A percentile compares a stretch with the other conserved stretches of the same genome.
phyloP scores from a whole-genome alignment of 2,888 invertebrate genomes.

The Cantharis rufa region DNA sequence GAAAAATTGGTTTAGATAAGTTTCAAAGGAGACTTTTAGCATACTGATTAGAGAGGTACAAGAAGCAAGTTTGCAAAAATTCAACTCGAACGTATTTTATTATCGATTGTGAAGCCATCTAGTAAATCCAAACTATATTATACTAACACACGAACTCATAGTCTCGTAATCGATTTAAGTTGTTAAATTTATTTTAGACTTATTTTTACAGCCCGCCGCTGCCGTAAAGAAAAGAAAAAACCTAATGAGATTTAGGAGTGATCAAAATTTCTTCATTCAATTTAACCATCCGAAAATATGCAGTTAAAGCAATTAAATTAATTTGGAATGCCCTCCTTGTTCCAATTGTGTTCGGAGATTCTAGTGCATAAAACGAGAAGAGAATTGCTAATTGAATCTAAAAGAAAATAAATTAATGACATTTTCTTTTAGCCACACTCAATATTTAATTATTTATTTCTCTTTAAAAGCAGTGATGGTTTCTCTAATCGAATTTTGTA shows the following conservation, averaged over 20 bases:
- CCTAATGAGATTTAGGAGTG: background rate
- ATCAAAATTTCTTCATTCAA: background rate
- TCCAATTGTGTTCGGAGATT: conserved; percentile 25
- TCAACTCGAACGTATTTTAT: background rate
- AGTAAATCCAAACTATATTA: background rate
- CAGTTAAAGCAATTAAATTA: conserved; percentile 24
- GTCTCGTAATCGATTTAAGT: background rate
- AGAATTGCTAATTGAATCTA: conserved; percentile 28
- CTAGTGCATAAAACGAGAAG: conserved; percentile 18
- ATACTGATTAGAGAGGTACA: background rate
- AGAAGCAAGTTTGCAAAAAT: background rate
- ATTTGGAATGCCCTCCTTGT: conserved; percentile 22
- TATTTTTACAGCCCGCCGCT: background rate
- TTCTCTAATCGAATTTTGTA: conserved; percentile 40
- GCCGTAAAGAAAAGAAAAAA: background rate
- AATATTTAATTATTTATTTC: conserved; percentile 36
- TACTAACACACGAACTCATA: background rate
- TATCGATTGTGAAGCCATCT: background rate
- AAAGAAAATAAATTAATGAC: conserved; percentile 28
- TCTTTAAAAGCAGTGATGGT: conserved; percentile 34
- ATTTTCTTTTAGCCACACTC: conserved; percentile 23
- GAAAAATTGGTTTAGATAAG: background rate
- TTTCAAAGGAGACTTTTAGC: background rate
- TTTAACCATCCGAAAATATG: background rate
- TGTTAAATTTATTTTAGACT: background rate